A percentile compares a stretch with the other conserved stretches of the same genome.
Conservation (phyloP, 2,797 vertebrate genomes). For the Peromyscus nudipes region DNA sequence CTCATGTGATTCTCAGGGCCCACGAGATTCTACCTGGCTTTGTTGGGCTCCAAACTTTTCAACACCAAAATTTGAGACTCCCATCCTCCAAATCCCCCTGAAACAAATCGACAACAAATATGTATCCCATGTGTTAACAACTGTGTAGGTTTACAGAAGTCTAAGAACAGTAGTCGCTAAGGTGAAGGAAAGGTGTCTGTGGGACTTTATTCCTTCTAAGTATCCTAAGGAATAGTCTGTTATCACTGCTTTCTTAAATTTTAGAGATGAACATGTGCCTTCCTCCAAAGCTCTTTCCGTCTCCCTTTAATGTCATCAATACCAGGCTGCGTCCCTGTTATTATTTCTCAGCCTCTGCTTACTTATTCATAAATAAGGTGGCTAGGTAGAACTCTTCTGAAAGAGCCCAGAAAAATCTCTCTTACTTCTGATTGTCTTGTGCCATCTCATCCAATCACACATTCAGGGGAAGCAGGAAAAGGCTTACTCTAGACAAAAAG, state of each 20-base stretch:
- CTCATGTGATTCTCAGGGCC: background rate
- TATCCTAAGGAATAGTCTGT: background rate
- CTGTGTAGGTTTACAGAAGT: background rate
- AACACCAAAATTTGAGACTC: background rate
- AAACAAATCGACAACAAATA: background rate
- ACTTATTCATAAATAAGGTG: background rate
- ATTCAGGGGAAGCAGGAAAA: background rate
- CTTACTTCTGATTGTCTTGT: background rate
- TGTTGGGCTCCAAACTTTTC: background rate
- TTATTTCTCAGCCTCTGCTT: background rate
- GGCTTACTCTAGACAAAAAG: background rate
- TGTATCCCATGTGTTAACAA: background rate
- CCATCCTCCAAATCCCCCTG: background rate
- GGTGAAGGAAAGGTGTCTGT: background rate
- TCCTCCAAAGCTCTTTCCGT: fast-evolving
- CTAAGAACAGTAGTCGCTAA: background rate
- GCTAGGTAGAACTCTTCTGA: background rate
- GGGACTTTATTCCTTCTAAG: background rate
- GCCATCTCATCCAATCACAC: background rate
- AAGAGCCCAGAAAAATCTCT: background rate
- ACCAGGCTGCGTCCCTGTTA: background rate
- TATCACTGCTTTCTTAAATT: background rate
- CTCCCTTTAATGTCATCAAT: background rate
- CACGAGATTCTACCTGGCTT: background rate
- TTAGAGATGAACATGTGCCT: background rate